Conservation (phyloP, 1,140 invertebrate species). For the Pemphigus obesinymphae region DNA sequence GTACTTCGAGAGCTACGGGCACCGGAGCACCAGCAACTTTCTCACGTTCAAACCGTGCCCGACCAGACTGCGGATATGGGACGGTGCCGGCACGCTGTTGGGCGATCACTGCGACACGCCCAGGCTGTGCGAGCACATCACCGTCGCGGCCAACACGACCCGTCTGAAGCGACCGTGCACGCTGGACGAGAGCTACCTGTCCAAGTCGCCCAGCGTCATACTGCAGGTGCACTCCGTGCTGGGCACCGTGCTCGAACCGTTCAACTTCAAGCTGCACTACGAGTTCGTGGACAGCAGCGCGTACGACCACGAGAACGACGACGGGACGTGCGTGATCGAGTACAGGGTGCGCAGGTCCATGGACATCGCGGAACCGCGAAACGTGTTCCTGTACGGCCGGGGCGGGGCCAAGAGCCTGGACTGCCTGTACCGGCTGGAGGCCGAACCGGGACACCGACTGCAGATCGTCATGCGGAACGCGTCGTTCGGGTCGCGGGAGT, state of each 20-base stretch:
- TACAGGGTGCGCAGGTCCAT: conserved; percentile 59
- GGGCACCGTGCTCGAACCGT: conserved; percentile 56
- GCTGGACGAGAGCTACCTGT: conserved; percentile 72
- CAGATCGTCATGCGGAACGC: conserved; percentile 66
- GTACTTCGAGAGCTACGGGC: conserved; percentile 77
- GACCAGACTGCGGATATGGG: conserved; percentile 61
- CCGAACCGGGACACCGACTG: conserved; percentile 57
- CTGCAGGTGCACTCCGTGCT: conserved; percentile 47
- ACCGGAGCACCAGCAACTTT: conserved; percentile 50
- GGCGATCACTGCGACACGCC: conserved; percentile 72
- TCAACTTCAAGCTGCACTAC: conserved; percentile 53
- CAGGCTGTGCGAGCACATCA: conserved; percentile 67
- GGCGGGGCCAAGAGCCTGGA: conserved; percentile 70
- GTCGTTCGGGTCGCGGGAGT: conserved; percentile 64
- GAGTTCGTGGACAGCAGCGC: conserved; percentile 79
- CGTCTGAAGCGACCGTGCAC: conserved; percentile 70
- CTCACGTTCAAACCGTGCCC: conserved; percentile 50
- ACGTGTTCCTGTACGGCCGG: conserved; percentile 74
- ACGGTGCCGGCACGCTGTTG: conserved; percentile 54
- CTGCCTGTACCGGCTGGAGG: conserved; percentile 70
- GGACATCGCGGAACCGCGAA: conserved; percentile 63
- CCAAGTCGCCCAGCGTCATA: conserved; percentile 53
- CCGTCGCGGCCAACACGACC: conserved; percentile 62
- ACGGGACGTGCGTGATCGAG: conserved; percentile 54
- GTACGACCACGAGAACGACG: conserved; percentile 57